A percentile compares a stretch with the other conserved stretches of the same genome.
Evolutionary conservation across 2,113 vertebrate genomes (phyloP).

Genomic region (Amphiprion percula): DNA sequence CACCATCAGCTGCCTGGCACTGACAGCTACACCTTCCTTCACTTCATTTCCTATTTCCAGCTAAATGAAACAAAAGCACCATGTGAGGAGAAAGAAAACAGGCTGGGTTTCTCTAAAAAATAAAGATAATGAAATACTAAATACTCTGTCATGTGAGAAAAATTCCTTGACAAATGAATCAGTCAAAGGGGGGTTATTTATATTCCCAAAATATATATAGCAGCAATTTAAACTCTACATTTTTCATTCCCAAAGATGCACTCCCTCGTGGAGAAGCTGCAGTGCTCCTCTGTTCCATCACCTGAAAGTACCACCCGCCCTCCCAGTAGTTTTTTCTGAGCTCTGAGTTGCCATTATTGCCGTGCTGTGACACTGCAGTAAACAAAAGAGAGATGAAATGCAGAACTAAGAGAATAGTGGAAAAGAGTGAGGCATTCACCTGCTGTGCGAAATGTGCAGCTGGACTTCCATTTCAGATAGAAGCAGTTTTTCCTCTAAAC

Average conservation of each 20-base stretch:
- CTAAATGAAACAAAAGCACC: slow-evolving; percentile 49
- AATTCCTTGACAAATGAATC: slow-evolving; percentile 74
- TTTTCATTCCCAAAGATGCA: slow-evolving; percentile 70
- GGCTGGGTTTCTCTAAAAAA: not conserved
- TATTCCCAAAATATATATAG: slow-evolving; percentile 70
- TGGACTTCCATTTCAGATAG: slow-evolving; percentile 4
- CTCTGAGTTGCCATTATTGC: slow-evolving; percentile 58
- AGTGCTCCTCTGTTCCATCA: slow-evolving; percentile 31
- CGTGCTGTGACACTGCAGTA: slow-evolving; percentile 66
- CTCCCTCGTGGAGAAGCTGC: slow-evolving; percentile 23
- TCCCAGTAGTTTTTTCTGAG: slow-evolving; percentile 20
- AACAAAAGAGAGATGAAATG: slow-evolving; percentile 44
- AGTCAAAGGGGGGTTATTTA: slow-evolving; percentile 71
- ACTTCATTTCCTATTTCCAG: slow-evolving; percentile 20
- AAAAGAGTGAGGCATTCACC: slow-evolving; percentile 21
- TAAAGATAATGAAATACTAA: not conserved
- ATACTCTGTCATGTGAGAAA: not conserved
- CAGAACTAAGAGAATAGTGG: not conserved
- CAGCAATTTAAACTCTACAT: slow-evolving; percentile 73
- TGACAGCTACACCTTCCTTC: slow-evolving; percentile 20
- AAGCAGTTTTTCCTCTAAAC: not conserved
- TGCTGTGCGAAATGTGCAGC: slow-evolving; percentile 1
- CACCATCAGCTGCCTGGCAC: slow-evolving; percentile 66
- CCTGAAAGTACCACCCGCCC: slow-evolving; percentile 20
- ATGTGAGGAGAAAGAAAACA: slow-evolving; percentile 12